These are phyloP conservation scores for Homarus americanus DNA, from an alignment of 1,140 invertebrate species.

Conservation along the genomic window DNA sequence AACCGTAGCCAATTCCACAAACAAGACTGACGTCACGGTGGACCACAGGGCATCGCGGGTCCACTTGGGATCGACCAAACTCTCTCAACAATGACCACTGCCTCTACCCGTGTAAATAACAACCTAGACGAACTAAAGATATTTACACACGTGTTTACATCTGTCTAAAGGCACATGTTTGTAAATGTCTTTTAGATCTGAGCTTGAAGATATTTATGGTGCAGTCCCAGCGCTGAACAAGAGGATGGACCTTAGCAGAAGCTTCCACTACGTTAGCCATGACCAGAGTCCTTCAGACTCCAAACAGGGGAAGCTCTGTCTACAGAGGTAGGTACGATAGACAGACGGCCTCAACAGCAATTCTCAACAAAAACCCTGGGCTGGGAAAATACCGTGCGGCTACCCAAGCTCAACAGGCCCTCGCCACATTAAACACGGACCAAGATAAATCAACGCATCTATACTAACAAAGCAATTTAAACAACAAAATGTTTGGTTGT, in stretches of 20 bases:
- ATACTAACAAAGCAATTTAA: no score
- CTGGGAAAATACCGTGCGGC: neutral
- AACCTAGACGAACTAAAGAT: conserved; percentile 4
- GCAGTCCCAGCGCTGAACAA: neutral
- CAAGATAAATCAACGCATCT: no score
- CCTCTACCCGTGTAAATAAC: conserved; percentile 33
- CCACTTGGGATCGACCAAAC: conserved; percentile 35
- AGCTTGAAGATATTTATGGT: conserved; percentile 27
- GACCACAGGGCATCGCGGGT: conserved; percentile 48
- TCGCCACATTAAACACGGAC: no score
- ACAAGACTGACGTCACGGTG: conserved; percentile 50
- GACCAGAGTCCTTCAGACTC: neutral
- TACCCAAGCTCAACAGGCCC: neutral
- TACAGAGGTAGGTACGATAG: neutral
- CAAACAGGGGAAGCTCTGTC: neutral
- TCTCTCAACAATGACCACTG: conserved; percentile 49
- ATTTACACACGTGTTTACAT: conserved; percentile 47
- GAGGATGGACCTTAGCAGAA: neutral
- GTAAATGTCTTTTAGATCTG: conserved; percentile 10
- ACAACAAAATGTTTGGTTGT: no score
- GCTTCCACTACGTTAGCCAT: conserved; percentile 36
- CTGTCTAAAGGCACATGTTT: neutral
- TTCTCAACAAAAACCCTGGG: neutral
- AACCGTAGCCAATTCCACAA: conserved; percentile 16
- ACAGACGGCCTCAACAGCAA: neutral